These are phyloP conservation scores for Planiliza haematocheilus DNA, from an alignment of 2,113 vertebrate genomes.

Conservation along the genomic window DNA sequence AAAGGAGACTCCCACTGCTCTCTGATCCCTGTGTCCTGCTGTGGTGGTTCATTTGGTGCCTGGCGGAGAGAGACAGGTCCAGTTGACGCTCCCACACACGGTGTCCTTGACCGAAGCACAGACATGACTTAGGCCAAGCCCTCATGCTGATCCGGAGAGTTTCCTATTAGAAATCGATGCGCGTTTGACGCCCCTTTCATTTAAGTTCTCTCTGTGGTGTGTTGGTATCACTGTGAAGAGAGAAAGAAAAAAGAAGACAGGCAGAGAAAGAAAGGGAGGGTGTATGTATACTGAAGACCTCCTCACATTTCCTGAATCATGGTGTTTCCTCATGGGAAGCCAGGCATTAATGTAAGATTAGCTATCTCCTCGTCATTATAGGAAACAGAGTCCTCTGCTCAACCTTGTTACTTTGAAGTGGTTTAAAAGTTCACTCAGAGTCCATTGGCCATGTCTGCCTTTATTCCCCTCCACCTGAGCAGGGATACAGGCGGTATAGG, in stretches of 20 bases:
- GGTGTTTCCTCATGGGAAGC: slow-evolving; percentile 59
- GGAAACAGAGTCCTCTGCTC: slow-evolving; percentile 63
- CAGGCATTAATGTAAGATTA: slow-evolving; percentile 75
- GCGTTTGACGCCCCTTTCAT: slow-evolving; percentile 71
- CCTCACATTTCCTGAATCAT: slow-evolving; percentile 58
- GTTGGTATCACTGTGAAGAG: slow-evolving; percentile 48
- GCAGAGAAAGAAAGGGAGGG: slow-evolving; percentile 16
- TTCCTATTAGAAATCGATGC: slow-evolving; percentile 81
- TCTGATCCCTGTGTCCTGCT: slow-evolving; percentile 71
- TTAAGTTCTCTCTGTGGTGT: slow-evolving; percentile 55
- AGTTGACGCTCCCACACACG: slow-evolving; percentile 59
- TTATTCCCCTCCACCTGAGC: slow-evolving; percentile 20
- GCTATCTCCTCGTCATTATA: slow-evolving; percentile 75
- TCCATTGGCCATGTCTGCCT: slow-evolving; percentile 55
- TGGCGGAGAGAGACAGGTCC: slow-evolving; percentile 63
- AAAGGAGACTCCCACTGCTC: slow-evolving; percentile 72
- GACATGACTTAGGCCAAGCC: slow-evolving; percentile 57
- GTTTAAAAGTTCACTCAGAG: slow-evolving; percentile 64
- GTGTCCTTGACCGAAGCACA: slow-evolving; percentile 74
- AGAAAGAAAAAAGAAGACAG: slow-evolving; percentile 6
- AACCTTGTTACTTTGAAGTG: slow-evolving; percentile 69
- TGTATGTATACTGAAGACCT: slow-evolving; percentile 41
- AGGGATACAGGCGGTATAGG: slow-evolving; percentile 2
- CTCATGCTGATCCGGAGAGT: slow-evolving; percentile 69
- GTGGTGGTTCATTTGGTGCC: slow-evolving; percentile 71